Conservation (phyloP, 1,140 invertebrate genomes). For the Meteorus sp. region DNA sequence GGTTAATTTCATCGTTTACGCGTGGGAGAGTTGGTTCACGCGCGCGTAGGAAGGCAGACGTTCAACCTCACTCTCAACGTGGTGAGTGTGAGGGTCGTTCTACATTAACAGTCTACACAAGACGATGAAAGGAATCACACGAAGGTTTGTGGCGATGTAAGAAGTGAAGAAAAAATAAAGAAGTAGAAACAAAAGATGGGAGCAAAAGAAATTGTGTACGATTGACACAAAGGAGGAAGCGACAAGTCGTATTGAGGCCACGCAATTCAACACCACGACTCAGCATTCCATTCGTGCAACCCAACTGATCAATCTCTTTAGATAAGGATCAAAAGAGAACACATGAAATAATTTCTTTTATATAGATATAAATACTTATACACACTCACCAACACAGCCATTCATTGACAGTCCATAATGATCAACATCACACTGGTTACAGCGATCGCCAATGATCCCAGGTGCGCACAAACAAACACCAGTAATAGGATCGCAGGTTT, state of each 20-base stretch:
- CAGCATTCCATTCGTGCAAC: background rate
- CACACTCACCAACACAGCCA: conserved; percentile 75
- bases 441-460: conserved; percentile 78
- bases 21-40: conserved; percentile 30
- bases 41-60: conserved; percentile 30
- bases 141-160: no score
- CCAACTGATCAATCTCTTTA: no score
- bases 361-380: background rate
- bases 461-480: conserved; percentile 66
- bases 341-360: no score
- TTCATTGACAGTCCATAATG: conserved; percentile 75
- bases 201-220: no score
- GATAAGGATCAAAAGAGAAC: background rate
- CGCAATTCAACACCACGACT: background rate
- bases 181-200: background rate
- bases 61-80: no score
- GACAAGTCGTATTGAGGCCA: background rate
- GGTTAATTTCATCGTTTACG: conserved; percentile 29
- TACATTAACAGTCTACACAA: no score
- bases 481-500: conserved; percentile 72
- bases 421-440: conserved; percentile 73
- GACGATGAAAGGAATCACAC: no score
- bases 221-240: background rate
- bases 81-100: no score
- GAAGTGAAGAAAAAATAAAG: background rate